Conservation (phyloP, 2,113 vertebrate genomes). For the Mastomys coucha region DNA sequence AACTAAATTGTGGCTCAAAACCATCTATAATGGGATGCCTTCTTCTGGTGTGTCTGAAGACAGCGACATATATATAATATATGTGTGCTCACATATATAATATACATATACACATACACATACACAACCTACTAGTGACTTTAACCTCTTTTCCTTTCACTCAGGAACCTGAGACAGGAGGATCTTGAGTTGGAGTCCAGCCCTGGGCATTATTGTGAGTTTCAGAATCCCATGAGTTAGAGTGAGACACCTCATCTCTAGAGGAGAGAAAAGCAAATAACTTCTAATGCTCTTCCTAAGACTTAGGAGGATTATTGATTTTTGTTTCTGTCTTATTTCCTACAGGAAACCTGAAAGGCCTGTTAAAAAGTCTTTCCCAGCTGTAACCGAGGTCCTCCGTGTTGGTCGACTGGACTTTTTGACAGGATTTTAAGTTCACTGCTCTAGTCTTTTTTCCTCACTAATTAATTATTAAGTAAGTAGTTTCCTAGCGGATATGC, state of each 20-base stretch:
- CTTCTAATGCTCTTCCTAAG: background rate
- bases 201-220: background rate
- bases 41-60: too few relatives aligned
- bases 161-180: background rate
- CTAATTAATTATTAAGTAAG: slow-evolving; percentile 46
- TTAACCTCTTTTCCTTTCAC: background rate
- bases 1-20: too few relatives aligned
- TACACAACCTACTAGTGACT: too few relatives aligned
- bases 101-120: too few relatives aligned
- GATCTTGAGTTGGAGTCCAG: background rate
- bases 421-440: slow-evolving; percentile 30
- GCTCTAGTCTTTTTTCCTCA: slow-evolving; percentile 37
- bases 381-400: slow-evolving; percentile 57
- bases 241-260: background rate
- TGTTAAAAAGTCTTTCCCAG: slow-evolving; percentile 58
- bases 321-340: slow-evolving; percentile 59
- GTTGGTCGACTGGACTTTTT: slow-evolving; percentile 56
- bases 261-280: background rate
- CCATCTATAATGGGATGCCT: too few relatives aligned
- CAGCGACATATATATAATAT: too few relatives aligned
- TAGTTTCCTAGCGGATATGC: slow-evolving; percentile 47
- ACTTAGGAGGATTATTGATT: background rate
- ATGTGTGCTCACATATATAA: too few relatives aligned
- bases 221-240: background rate
- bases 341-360: slow-evolving; percentile 60